Base-by-base conservation (phyloP, 2,113 vertebrate species). In the Romanogobio albipinnatus region DNA sequence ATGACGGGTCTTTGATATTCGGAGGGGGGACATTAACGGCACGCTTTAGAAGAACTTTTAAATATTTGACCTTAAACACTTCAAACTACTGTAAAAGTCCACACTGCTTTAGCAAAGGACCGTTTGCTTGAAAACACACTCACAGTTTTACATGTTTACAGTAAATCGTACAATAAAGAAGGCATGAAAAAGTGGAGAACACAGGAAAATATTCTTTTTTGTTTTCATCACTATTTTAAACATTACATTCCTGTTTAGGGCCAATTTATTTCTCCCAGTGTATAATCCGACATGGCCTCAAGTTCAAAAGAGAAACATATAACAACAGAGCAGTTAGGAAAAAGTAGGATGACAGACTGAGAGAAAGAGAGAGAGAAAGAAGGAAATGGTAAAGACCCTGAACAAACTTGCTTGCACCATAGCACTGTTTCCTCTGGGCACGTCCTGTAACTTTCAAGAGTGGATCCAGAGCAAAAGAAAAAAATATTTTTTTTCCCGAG, bases 71-170 rank as follows among this genome's bases (percentile, higher is more conserved):
- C 53, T 85, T 71, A 62, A 83, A 82, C 87, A 82, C 84, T 81
- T 70, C 29, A 47, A 53, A 84, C 71, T 73, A 81, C 61, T 47
- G 68, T 58, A 53, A 82, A 68, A 80, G 49, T 53, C 79, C 82
- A 49, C 73, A 78, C 79, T 8, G 59, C 64, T 66, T 79, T 64
- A 64, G 70, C 56, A 45, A 85, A 75, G 45, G 61, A 82, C 62
- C 6, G 43, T 71, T 51, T 84, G 66, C 82, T 86, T 83, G 73
- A 85, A 82, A 84, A 82, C 74, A 75, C 83, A 76, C 83, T 45
- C 83, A 87, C 85, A 51, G 66, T 61, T 62, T 82, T 81, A 82
- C 68, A 78, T 58, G 24, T 81, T 80, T 87, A 84, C 85, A 86
- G 36, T 58, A 78, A 85, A 87, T 51, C 74, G 56, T 85, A 85